Conservation (phyloP, 1,140 invertebrate species). For the Trichonephila inaurata region DNA sequence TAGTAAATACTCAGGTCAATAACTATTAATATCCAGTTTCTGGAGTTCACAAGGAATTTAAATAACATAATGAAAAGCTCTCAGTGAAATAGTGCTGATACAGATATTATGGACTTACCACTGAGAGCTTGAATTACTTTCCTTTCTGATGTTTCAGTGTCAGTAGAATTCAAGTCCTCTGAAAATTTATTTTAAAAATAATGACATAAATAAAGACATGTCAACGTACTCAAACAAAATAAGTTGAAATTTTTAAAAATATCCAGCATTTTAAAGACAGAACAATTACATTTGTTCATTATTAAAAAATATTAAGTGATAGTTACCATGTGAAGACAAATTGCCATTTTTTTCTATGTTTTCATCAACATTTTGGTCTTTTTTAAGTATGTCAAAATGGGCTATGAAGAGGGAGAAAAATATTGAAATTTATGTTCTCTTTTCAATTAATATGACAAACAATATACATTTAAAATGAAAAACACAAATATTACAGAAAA, state of each 20-base stretch:
- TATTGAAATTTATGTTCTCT: background rate
- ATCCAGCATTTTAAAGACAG: too few relatives aligned
- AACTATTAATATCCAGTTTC: too few relatives aligned
- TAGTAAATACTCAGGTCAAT: too few relatives aligned
- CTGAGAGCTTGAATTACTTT: constrained; percentile 69
- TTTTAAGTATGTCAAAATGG: constrained; percentile 76
- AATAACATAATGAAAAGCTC: background rate
- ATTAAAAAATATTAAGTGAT: background rate
- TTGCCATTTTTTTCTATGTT: constrained; percentile 76
- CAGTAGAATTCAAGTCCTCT: constrained; percentile 48
- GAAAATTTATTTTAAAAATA: constrained; percentile 11
- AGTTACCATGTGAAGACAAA: constrained; percentile 67
- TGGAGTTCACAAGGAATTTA: too few relatives aligned
- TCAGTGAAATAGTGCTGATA: background rate
- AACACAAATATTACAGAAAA: background rate
- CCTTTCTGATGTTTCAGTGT: constrained; percentile 46
- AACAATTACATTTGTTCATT: too few relatives aligned
- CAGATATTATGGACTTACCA: constrained; percentile 33
- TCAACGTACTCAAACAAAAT: background rate
- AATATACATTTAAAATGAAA: background rate
- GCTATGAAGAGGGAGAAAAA: constrained; percentile 67
- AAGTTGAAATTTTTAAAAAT: too few relatives aligned
- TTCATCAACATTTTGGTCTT: constrained; percentile 69
- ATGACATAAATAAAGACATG: background rate
- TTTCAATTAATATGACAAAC: background rate